These are phyloP conservation scores for Drosophila koepferae DNA, from an alignment of 2,888 invertebrate genomes.

Conservation along the genomic window DNA sequence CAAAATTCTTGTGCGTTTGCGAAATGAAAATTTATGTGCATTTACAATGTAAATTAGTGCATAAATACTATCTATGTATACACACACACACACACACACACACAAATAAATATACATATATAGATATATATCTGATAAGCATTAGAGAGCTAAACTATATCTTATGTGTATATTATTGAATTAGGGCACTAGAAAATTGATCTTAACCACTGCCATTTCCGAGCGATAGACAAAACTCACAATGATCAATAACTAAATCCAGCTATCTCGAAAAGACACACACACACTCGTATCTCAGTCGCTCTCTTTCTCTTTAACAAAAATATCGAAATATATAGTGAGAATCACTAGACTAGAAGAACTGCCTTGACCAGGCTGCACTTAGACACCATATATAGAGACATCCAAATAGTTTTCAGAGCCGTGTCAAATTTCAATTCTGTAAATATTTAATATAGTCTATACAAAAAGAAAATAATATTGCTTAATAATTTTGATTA, in stretches of 20 bases:
- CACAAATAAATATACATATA: conserved; percentile 11
- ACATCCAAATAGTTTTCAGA: conserved; percentile 21
- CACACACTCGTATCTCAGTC: not conserved
- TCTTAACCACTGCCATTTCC: conserved; percentile 78
- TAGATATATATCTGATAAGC: conserved; percentile 35
- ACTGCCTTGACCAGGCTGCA: conserved; percentile 26
- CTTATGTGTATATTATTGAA: conserved; percentile 34
- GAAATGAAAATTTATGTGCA: conserved; percentile 62
- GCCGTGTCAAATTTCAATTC: conserved; percentile 37
- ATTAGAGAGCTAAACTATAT: conserved; percentile 36
- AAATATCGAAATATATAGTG: conserved; percentile 12
- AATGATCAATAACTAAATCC: conserved; percentile 22
- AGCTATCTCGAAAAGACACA: not conserved
- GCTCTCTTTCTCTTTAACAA: conserved; percentile 11
- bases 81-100: conserved; percentile 12
- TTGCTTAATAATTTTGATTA: conserved; percentile 43
- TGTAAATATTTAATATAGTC: conserved; percentile 59
- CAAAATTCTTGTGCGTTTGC: conserved; percentile 46
- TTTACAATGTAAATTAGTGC: conserved; percentile 75
- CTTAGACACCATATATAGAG: conserved; percentile 1
- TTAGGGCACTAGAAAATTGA: conserved; percentile 69
- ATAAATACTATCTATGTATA: conserved; percentile 34
- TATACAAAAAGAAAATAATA: not conserved
- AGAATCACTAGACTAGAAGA: conserved; percentile 17
- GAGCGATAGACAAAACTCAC: conserved; percentile 45